phyloP scores from a whole-genome alignment of 64 coral and sea anemone species.

The Orbicella faveolata region DNA sequence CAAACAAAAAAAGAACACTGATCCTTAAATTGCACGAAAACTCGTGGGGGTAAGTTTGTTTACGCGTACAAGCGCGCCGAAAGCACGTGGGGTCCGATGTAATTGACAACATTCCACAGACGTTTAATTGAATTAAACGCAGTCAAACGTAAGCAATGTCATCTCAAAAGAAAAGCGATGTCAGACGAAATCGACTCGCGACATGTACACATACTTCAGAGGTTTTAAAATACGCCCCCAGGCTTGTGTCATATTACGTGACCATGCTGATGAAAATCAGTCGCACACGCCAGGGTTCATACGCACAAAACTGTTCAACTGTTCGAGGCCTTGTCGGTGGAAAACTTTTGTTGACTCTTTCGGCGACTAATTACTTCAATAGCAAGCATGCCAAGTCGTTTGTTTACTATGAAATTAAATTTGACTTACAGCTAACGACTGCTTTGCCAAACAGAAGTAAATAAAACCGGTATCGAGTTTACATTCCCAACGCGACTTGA shows the following conservation, averaged over 20 bases:
- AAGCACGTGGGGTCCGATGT: not conserved
- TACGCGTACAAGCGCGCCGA: not conserved
- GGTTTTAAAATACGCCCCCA: not conserved
- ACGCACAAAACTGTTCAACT: not conserved
- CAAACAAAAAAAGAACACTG: not conserved
- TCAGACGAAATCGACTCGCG: not conserved
- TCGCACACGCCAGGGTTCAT: not conserved
- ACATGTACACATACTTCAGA: not conserved
- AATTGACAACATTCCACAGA: slow-evolving; percentile 3
- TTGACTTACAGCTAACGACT: not conserved
- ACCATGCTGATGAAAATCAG: not conserved
- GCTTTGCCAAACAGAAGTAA: slow-evolving; percentile 19
- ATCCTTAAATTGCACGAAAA: not conserved
- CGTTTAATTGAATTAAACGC: not conserved
- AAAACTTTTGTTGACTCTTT: not conserved
- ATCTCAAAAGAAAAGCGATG: not conserved
- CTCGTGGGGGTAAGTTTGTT: not conserved
- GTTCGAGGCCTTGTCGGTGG: not conserved
- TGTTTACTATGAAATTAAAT: not conserved
- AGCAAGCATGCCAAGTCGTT: not conserved
- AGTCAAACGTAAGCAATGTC: slow-evolving; percentile 2
- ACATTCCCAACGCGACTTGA: slow-evolving; percentile 52
- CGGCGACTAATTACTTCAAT: not conserved
- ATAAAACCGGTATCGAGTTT: slow-evolving; percentile 4
- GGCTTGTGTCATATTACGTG: slow-evolving; percentile 4